These are phyloP conservation scores for Sinocyclocheilus grahami DNA, from an alignment of 2,113 vertebrate species.

Conservation along the genomic window DNA sequence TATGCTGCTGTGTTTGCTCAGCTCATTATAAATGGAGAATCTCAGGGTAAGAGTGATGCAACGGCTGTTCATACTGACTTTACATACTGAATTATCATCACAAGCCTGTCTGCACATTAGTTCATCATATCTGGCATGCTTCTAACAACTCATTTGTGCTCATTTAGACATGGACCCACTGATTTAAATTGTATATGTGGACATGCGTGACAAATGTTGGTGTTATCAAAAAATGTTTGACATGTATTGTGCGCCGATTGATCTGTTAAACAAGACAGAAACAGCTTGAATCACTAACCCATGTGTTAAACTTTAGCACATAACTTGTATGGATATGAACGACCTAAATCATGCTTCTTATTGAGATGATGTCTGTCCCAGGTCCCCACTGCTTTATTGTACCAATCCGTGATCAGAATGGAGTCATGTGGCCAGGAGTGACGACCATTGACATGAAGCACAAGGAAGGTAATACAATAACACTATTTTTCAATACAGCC, in stretches of 20 bases:
- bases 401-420: slow-evolving; percentile 55
- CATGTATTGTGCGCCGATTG: no score
- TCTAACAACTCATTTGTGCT: not conserved
- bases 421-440: slow-evolving; percentile 62
- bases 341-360: not conserved
- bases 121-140: not conserved
- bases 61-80: not conserved
- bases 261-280: no score
- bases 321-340: not conserved
- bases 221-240: not conserved
- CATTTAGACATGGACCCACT: not conserved
- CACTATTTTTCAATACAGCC: not conserved
- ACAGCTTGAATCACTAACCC: no score
- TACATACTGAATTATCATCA: not conserved
- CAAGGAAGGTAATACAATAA: slow-evolving; percentile 64
- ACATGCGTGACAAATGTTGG: not conserved
- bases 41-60: slow-evolving; percentile 62
- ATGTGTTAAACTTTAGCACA: not conserved
- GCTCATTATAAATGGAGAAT: slow-evolving; percentile 65
- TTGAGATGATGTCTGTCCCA: slow-evolving; percentile 34
- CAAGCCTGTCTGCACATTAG: not conserved
- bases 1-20: slow-evolving; percentile 68
- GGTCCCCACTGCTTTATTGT: slow-evolving; percentile 75
- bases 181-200: not conserved
- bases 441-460: slow-evolving; percentile 62